These are phyloP conservation scores for Misgurnus anguillicaudatus DNA, from an alignment of 2,113 vertebrate genomes.

Conservation along the genomic window DNA sequence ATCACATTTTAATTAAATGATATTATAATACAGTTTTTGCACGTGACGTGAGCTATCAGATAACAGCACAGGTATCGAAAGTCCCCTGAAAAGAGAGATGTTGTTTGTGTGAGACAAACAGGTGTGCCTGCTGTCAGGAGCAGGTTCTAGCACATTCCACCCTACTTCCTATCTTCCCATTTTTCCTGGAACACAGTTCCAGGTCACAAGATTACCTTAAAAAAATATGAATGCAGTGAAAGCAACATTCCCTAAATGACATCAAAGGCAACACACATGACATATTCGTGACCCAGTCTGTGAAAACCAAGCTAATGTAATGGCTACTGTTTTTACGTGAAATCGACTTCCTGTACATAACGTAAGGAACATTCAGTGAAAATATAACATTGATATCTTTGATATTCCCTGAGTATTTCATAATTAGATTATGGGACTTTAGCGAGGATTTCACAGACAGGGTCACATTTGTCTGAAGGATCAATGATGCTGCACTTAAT, in stretches of 20 bases:
- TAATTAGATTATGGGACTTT: too few relatives aligned
- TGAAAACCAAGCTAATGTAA: too few relatives aligned
- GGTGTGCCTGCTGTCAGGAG: conserved; percentile 25
- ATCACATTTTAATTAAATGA: neutral
- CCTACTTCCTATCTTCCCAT: neutral
- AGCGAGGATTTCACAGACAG: too few relatives aligned
- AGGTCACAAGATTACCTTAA: neutral
- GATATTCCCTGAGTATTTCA: too few relatives aligned
- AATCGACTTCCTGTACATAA: too few relatives aligned
- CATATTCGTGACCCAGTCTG: neutral
- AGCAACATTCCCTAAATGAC: neutral
- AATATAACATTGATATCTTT: too few relatives aligned
- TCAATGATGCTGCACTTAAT: neutral
- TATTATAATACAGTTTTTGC: conserved; percentile 4
- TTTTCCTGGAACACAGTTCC: conserved; percentile 16
- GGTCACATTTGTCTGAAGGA: neutral
- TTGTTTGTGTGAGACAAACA: conserved; percentile 2
- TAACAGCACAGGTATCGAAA: neutral
- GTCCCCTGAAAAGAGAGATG: neutral
- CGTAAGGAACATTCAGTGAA: too few relatives aligned
- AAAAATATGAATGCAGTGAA: neutral
- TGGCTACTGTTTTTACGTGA: too few relatives aligned
- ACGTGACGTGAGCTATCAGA: neutral
- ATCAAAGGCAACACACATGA: neutral
- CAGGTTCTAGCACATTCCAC: conserved; percentile 36